Evolutionary conservation across 30 jellyfish, hydroid and myxozoan species (phyloP).

Genomic region (Turritopsis dohrnii): DNA sequence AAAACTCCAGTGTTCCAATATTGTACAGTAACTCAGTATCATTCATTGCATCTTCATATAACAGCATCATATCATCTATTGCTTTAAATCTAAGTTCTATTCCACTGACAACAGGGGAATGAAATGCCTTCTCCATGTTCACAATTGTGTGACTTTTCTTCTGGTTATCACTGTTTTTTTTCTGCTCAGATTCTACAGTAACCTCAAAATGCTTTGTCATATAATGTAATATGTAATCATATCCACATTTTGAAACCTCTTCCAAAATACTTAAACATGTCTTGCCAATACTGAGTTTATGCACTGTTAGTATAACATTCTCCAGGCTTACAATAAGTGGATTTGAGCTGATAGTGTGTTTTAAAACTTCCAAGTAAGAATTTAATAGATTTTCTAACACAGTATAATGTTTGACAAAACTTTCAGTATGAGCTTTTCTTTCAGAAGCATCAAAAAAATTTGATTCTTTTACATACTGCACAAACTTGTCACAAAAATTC

Average conservation of each 20-base stretch:
- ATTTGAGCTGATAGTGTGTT: not conserved
- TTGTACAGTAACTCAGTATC: not conserved
- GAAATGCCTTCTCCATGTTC: conserved; percentile 12
- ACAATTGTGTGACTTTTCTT: not conserved
- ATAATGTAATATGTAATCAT: not conserved
- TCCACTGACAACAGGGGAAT: conserved; percentile 8
- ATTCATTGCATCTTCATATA: not conserved
- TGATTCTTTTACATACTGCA: not conserved
- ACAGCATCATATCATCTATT: conserved; percentile 3
- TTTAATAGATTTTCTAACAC: not conserved
- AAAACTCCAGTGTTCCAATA: not conserved
- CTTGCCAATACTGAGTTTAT: not conserved
- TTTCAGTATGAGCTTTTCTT: not conserved
- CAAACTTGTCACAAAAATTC: not conserved
- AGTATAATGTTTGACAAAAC: not conserved
- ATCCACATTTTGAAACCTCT: conserved; percentile 10
- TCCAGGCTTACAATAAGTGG: not conserved
- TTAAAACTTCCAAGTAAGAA: not conserved
- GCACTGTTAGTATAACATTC: not conserved
- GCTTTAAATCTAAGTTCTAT: conserved; percentile 3
- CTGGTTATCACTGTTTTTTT: not conserved
- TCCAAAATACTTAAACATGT: conserved; percentile 2
- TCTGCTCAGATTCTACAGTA: not conserved
- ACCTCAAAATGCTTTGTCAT: conserved; percentile 11
- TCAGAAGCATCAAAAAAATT: not conserved